Percentiles rank a stretch among this genome's conserved stretches.
Conservation (phyloP, 2,888 invertebrate genomes). For the Phorcus lineatus region DNA sequence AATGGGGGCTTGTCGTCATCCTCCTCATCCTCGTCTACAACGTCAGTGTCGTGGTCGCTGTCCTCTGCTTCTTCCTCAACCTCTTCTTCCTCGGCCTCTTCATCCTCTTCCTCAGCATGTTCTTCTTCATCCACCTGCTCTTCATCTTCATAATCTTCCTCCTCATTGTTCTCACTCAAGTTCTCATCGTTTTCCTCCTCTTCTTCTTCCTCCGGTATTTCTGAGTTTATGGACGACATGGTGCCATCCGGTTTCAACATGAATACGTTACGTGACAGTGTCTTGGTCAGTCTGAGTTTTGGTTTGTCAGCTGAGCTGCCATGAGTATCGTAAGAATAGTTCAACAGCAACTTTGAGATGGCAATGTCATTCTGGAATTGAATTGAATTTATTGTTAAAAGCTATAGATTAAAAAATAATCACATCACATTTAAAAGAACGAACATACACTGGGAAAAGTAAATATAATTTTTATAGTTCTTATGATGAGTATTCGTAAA, state of each 20-base stretch:
- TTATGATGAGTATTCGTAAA: no score
- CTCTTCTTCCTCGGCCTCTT: neutral
- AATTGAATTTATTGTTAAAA: no score
- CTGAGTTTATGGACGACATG: conserved; percentile 30
- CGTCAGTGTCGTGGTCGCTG: conserved; percentile 50
- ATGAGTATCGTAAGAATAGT: conserved; percentile 66
- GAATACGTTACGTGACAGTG: conserved; percentile 59
- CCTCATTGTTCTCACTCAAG: conserved; percentile 39
- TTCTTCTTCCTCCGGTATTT: conserved; percentile 35
- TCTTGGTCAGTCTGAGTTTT: conserved; percentile 48
- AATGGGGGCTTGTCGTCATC: conserved; percentile 39
- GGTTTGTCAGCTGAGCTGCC: conserved; percentile 1
- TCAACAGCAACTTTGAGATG: conserved; percentile 74
- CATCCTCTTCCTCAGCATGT: conserved; percentile 25
- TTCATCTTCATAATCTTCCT: conserved; percentile 35
- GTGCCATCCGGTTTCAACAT: conserved; percentile 45
- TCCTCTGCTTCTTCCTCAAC: conserved; percentile 31
- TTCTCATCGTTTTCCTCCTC: conserved; percentile 37
- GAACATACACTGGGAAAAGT: no score
- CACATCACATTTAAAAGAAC: no score
- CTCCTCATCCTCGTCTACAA: conserved; percentile 45
- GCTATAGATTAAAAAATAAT: no score
- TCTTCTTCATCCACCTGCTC: conserved; percentile 28
- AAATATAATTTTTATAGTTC: no score
- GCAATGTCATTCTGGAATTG: conserved; percentile 72